phyloP scores from a whole-genome alignment of 2,888 invertebrate species.

The Apamea epomidion region DNA sequence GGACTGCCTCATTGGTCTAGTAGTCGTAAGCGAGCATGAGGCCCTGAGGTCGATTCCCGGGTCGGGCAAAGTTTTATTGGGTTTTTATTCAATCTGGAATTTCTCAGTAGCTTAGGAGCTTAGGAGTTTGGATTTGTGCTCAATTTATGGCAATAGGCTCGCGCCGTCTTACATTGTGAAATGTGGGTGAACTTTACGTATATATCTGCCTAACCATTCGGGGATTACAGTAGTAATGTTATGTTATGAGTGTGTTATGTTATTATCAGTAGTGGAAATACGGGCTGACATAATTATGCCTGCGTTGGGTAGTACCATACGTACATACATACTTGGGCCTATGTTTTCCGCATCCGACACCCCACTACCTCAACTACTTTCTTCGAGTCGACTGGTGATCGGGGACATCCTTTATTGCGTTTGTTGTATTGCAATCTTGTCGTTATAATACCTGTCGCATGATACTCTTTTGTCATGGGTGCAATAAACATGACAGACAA shows the following conservation, averaged over 20 bases:
- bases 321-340: neutral
- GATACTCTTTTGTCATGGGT: neutral
- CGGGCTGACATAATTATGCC: neutral
- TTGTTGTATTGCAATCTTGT: slow-evolving; percentile 8
- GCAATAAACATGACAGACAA: slow-evolving; percentile 1
- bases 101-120: neutral
- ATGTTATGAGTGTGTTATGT: neutral
- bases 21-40: neutral
- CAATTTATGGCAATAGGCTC: neutral
- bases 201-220: neutral
- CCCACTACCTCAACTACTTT: slow-evolving; percentile 11
- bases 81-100: neutral
- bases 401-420: neutral
- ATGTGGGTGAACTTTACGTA: neutral
- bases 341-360: neutral
- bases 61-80: neutral
- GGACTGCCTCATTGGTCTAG: neutral
- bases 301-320: neutral
- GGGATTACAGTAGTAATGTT: neutral
- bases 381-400: neutral
- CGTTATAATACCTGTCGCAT: slow-evolving; percentile 22
- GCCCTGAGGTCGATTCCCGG: neutral
- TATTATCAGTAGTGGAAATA: neutral
- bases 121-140: neutral
- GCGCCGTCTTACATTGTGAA: neutral